Conservation (phyloP, 2,797 vertebrate genomes). For the Enoplosus armatus region DNA sequence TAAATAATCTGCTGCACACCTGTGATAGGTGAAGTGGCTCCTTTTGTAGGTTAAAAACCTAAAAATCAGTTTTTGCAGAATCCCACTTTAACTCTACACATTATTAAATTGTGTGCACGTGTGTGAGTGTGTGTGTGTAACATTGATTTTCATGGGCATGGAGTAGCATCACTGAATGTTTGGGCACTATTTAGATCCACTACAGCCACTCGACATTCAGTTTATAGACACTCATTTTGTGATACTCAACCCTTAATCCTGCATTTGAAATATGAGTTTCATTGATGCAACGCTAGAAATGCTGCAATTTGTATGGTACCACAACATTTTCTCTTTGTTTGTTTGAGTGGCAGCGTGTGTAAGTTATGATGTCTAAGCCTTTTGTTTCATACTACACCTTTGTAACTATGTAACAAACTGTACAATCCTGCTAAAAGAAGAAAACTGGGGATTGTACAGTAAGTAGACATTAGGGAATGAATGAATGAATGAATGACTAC, state of each 20-base stretch:
- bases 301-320: conserved; percentile 76
- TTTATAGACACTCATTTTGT: conserved; percentile 30
- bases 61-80: conserved; percentile 36
- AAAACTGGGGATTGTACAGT: conserved; percentile 70
- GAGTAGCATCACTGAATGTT: conserved; percentile 54
- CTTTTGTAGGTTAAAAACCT: conserved; percentile 41
- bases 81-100: conserved; percentile 45
- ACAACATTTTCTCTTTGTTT: conserved; percentile 62
- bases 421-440: conserved; percentile 78
- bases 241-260: conserved; percentile 56
- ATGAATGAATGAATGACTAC: conserved; percentile 70
- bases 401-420: conserved; percentile 77
- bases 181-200: conserved; percentile 70
- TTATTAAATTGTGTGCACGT: conserved; percentile 15
- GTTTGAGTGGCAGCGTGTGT: conserved; percentile 64
- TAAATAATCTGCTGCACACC: neutral
- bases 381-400: conserved; percentile 63
- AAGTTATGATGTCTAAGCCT: conserved; percentile 71
- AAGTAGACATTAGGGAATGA: conserved; percentile 74
- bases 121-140: conserved; percentile 9
- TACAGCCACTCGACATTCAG: conserved; percentile 66
- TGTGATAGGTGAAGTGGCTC: conserved; percentile 16
- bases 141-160: conserved; percentile 48
- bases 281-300: conserved; percentile 73
- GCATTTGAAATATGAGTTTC: conserved; percentile 48